Percentiles rank a stretch among this genome's conserved stretches.
phyloP scores from a whole-genome alignment of 2,888 invertebrate species.

The Lycia hirtaria region DNA sequence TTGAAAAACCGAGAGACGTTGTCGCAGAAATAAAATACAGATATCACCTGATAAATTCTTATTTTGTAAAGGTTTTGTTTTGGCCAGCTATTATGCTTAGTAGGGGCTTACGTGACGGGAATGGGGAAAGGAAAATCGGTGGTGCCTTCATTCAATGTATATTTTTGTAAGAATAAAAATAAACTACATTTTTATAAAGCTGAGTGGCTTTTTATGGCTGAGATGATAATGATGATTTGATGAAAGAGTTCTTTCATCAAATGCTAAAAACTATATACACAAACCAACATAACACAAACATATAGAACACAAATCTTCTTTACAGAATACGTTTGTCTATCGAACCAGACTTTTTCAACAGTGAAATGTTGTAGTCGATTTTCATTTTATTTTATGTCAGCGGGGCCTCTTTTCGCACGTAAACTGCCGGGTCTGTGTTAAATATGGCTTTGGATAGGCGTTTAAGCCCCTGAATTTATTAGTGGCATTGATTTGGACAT shows the following conservation, averaged over 20 bases:
- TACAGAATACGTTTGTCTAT: neutral
- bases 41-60: constrained; percentile 38
- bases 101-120: constrained; percentile 12
- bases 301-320: neutral
- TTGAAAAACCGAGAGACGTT: constrained; percentile 56
- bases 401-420: constrained; percentile 10
- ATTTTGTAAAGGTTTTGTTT: constrained; percentile 20
- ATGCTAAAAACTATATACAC: no score
- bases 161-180: neutral
- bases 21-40: constrained; percentile 52
- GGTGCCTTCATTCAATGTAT: neutral
- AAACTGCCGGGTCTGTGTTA: constrained; percentile 19
- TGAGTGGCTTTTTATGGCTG: neutral
- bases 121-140: neutral
- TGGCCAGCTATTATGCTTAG: constrained; percentile 20
- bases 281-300: neutral
- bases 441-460: constrained; percentile 23
- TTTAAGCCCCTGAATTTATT: constrained; percentile 22
- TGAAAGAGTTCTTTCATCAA: no score
- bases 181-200: neutral
- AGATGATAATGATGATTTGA: no score
- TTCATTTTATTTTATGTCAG: constrained; percentile 21
- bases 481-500: constrained; percentile 15
- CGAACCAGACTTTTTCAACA: constrained; percentile 12
- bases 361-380: constrained; percentile 20